Percentiles rank a stretch among this genome's conserved stretches.
Evolutionary conservation across 1,140 invertebrate species (phyloP).

Genomic region (Hylaeus anthracinus): DNA sequence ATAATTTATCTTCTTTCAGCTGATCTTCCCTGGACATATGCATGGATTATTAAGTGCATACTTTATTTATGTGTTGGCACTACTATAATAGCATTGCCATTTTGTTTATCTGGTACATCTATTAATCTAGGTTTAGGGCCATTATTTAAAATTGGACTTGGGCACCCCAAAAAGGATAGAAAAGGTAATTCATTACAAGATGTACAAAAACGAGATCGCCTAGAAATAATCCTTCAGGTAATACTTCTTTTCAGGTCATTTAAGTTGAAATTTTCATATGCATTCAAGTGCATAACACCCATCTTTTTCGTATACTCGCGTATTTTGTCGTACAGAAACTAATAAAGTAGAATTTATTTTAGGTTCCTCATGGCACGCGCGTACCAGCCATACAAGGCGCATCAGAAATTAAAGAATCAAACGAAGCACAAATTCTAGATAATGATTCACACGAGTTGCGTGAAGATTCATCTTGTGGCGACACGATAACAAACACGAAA

Average conservation of each 20-base stretch:
- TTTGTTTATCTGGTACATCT: conserved; percentile 52
- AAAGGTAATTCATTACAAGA: conserved; percentile 18
- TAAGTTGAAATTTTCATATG: not conserved
- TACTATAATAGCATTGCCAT: conserved; percentile 44
- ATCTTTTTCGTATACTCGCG: not conserved
- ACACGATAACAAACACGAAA: not conserved
- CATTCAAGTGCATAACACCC: too few relatives aligned
- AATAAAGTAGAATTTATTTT: not conserved
- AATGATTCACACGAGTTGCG: not conserved
- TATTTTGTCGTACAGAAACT: not conserved
- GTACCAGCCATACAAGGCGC: not conserved
- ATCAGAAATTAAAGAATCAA: not conserved
- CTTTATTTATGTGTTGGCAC: conserved; percentile 43
- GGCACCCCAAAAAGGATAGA: not conserved
- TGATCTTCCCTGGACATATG: conserved; percentile 1
- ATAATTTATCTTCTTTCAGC: conserved; percentile 26
- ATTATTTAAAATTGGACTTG: conserved; percentile 47
- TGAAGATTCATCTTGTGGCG: conserved; percentile 21
- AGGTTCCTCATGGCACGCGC: not conserved
- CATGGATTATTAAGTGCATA: not conserved
- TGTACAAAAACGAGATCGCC: conserved; percentile 25
- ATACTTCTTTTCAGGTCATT: not conserved
- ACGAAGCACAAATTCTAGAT: not conserved
- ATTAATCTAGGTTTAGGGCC: conserved; percentile 59
- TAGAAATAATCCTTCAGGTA: conserved; percentile 37